Conservation (phyloP, 2,113 vertebrate genomes). For the Sylvietta virens region DNA sequence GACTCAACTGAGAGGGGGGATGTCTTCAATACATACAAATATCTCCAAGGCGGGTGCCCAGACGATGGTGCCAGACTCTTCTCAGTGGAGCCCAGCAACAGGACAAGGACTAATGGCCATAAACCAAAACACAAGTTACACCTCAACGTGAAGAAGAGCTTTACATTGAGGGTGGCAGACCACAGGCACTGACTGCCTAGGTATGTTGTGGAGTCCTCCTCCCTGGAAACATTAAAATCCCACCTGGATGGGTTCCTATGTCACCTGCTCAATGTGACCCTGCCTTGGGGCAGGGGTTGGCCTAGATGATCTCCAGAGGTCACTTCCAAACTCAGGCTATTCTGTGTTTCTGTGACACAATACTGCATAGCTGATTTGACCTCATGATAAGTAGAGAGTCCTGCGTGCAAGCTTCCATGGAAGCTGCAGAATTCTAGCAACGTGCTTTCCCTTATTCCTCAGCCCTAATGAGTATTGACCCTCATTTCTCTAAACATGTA, state of each 20-base stretch:
- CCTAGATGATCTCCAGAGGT: background rate
- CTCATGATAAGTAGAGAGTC: rapidly evolving
- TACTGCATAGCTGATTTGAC: background rate
- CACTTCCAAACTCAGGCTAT: background rate
- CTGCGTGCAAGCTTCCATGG: background rate
- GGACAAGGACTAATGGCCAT: background rate
- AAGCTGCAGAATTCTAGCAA: background rate
- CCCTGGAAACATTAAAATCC: background rate
- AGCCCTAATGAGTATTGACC: background rate
- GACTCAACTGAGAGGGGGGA: background rate
- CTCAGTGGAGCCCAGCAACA: background rate
- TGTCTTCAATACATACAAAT: background rate
- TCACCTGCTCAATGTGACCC: background rate
- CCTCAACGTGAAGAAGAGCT: background rate
- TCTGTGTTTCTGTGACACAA: background rate
- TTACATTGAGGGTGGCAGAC: background rate
- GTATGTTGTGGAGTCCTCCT: background rate
- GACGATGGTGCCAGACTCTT: background rate
- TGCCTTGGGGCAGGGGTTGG: background rate
- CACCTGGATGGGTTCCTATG: background rate
- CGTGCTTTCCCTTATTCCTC: background rate
- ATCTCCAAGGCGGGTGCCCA: background rate
- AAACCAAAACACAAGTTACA: background rate
- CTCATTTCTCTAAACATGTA: background rate
- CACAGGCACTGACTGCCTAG: background rate